Base-by-base conservation (phyloP, 2,888 invertebrate genomes). In the Ophraella communa region DNA sequence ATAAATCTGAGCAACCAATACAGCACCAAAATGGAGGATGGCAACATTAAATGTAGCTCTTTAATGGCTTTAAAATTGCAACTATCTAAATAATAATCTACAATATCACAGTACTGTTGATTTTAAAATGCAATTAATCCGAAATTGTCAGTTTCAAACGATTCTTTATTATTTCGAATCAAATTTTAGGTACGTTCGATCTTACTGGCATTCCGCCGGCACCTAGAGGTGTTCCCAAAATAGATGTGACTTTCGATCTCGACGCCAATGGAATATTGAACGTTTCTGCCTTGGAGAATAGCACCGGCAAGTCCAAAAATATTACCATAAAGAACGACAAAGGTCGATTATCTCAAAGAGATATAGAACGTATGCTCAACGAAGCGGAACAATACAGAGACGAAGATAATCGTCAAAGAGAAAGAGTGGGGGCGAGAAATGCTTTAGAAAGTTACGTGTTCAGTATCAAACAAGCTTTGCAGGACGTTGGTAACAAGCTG, bases 251-350 rank as follows among this genome's bases (percentile, higher is more conserved):
- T 33, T 92, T 92, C 78, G 91, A 92, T 77, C 79, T 92, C 74
- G 91, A 92, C 78, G 91, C 91, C 11, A 91, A 92, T 78, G 92
- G 92, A 49, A 92, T 92, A 71, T 27, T 86, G 47, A 86, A 87
- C 70, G 83, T 87, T 3, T 82, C 84, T 1, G 84, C 84, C 3
- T 80, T 84, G 69, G 87, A 88, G 71, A 83, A 79, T 66, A 84
- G 85, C 73, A 84, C 86, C 0, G 87, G 87, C 4, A 90, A 90
- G 69, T 87, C 87, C 65, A 91, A 89, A 80, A 89, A 90, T 77
- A 93, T 94, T 67, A 90, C 90, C 47, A 94, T 94, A 68, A 91
- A 91, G 78, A 94, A 94, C 82, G 92, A 94, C 83, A 92, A 90
- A 76, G 93, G 93, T 0, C 85, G 94, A 4, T 84, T 94, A 55